A percentile compares a stretch with the other conserved stretches of the same genome.
These are phyloP conservation scores for Cygnus olor DNA, from an alignment of 2,797 vertebrate genomes.

Conservation along the genomic window DNA sequence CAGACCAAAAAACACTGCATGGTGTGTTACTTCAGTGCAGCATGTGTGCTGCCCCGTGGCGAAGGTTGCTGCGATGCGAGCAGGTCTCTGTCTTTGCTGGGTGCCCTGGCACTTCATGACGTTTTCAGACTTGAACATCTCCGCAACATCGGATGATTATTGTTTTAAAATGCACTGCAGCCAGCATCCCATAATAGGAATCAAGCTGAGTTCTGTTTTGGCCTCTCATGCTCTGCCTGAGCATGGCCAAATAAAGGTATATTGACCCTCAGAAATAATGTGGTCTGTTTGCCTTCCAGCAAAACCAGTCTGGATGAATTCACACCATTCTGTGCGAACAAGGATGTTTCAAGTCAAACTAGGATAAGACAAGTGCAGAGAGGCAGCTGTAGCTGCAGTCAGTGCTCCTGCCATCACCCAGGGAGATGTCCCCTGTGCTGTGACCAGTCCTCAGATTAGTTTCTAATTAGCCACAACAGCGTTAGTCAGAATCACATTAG, in stretches of 20 bases:
- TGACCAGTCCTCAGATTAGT: neutral
- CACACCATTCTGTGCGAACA: slow-evolving; percentile 47
- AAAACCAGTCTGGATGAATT: slow-evolving; percentile 37
- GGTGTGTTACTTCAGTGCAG: neutral
- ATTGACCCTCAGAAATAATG: slow-evolving; percentile 42
- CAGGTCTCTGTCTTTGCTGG: neutral
- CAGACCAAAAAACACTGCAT: neutral
- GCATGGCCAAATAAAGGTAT: slow-evolving; percentile 72
- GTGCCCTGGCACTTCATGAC: neutral
- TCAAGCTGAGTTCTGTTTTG: slow-evolving; percentile 57
- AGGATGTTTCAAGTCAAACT: slow-evolving; percentile 41
- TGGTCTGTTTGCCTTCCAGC: slow-evolving; percentile 32
- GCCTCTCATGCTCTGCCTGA: slow-evolving; percentile 44
- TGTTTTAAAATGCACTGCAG: slow-evolving; percentile 55
- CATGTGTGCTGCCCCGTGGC: neutral
- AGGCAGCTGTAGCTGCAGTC: slow-evolving; percentile 17
- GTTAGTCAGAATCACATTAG: slow-evolving; percentile 20
- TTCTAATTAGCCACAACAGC: slow-evolving; percentile 7
- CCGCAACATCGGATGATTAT: slow-evolving; percentile 15
- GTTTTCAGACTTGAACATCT: slow-evolving; percentile 30
- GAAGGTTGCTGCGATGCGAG: neutral
- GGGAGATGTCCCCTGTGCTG: neutral
- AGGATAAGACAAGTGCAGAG: slow-evolving; percentile 13
- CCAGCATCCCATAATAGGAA: slow-evolving; percentile 67
- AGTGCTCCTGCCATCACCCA: neutral